Evolutionary conservation across 92 coral and sea anemone species (phyloP).

Genomic region (Palythoa grandiflora): DNA sequence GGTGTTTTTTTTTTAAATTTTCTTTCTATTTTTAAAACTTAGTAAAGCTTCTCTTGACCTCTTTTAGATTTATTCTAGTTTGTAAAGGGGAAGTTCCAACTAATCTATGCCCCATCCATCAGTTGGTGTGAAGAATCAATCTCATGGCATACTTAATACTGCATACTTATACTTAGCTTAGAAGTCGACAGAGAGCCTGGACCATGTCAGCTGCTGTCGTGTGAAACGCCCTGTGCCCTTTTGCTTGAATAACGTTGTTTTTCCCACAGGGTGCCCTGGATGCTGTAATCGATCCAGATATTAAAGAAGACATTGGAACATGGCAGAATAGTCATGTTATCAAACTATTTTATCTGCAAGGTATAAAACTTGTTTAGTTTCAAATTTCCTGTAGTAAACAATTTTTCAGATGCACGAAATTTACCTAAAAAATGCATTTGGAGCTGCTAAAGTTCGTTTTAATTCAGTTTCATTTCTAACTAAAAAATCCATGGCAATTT

Average conservation of each 20-base stretch:
- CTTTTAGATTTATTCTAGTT: no score
- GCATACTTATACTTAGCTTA: no score
- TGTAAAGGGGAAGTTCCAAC: no score
- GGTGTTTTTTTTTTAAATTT: no score
- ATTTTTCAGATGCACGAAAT: neutral
- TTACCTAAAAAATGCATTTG: neutral
- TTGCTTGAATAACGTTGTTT: neutral
- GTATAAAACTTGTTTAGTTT: slow-evolving; percentile 32
- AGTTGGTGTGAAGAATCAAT: no score
- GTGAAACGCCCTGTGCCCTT: neutral
- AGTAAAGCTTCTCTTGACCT: no score
- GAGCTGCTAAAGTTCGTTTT: no score
- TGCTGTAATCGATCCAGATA: slow-evolving; percentile 71
- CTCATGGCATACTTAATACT: no score
- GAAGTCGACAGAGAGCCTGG: neutral
- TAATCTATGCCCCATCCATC: no score
- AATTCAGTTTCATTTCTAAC: neutral
- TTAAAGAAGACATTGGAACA: slow-evolving; percentile 74
- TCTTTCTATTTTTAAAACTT: no score
- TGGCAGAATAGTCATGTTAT: slow-evolving; percentile 94
- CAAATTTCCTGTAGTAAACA: neutral
- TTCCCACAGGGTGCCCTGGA: slow-evolving; percentile 76
- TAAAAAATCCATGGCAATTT: no score
- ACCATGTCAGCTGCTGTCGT: neutral
- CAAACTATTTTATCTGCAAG: slow-evolving; percentile 89